Evolutionary conservation across 2,113 vertebrate species (phyloP).

Genomic region (Acrocephalus arundinaceus): DNA sequence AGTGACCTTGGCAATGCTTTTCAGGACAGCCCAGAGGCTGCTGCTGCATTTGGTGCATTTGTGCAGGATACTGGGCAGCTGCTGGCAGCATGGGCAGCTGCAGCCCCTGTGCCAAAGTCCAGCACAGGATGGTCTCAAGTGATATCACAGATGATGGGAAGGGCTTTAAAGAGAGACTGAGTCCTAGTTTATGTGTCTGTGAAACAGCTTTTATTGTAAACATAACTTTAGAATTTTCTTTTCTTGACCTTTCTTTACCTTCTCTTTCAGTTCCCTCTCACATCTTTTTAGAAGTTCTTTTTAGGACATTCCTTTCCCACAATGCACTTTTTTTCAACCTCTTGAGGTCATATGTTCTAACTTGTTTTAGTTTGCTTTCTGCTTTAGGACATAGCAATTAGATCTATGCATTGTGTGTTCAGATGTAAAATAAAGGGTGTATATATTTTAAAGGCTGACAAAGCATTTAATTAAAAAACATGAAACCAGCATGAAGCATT

Average conservation of each 20-base stretch:
- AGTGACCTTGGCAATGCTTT: not conserved
- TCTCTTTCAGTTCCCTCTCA: not conserved
- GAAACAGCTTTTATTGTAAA: not conserved
- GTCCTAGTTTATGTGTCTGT: not conserved
- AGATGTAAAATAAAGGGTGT: not conserved
- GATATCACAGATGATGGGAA: not conserved
- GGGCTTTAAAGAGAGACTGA: not conserved
- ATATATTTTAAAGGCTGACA: not conserved
- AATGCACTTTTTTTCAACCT: not conserved
- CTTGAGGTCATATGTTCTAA: not conserved
- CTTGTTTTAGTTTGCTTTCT: not conserved
- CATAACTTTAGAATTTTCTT: not conserved
- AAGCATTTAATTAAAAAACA: not conserved
- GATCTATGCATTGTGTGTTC: not conserved
- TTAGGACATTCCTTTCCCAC: not conserved
- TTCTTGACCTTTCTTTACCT: not conserved
- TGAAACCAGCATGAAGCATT: not conserved
- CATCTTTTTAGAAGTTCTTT: not conserved
- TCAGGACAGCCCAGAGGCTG: not conserved
- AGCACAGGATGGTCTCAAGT: accelerated
- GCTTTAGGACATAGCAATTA: not conserved
- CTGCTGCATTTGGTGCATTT: accelerated
- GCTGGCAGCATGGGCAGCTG: accelerated
- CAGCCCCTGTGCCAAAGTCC: accelerated
- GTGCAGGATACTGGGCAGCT: not conserved